Percentiles rank a stretch among this genome's conserved stretches.
phyloP scores from a whole-genome alignment of 2,888 invertebrate genomes.

The Belgica antarctica region DNA sequence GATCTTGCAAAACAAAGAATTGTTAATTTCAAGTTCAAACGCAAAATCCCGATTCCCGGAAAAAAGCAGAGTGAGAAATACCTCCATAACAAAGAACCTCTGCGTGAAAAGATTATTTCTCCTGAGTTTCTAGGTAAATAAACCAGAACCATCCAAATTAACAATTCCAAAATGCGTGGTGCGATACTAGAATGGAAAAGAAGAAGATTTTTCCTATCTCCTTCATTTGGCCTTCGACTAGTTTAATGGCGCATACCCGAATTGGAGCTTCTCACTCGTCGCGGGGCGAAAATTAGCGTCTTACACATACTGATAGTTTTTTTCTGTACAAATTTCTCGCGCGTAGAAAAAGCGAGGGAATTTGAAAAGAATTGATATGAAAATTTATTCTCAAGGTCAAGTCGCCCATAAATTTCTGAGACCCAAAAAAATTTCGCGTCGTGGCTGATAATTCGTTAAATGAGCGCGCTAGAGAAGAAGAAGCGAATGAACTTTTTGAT shows the following conservation, averaged over 20 bases:
- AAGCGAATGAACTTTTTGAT: slow-evolving; percentile 38
- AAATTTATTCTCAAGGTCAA: slow-evolving; percentile 19
- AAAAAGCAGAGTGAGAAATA: no score
- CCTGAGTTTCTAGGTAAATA: background rate
- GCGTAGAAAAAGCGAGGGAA: slow-evolving; percentile 3
- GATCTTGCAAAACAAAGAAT: no score
- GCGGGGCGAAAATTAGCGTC: slow-evolving; percentile 13
- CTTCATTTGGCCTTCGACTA: no score
- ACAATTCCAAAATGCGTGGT: background rate
- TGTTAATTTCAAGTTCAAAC: slow-evolving; percentile 1
- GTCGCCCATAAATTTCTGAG: background rate
- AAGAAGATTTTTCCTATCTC: no score
- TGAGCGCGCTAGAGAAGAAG: background rate
- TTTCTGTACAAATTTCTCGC: background rate
- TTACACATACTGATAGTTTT: background rate
- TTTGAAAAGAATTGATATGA: slow-evolving; percentile 27
- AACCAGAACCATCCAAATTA: background rate
- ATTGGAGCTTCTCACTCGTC: no score
- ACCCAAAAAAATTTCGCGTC: no score
- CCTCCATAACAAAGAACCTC: background rate
- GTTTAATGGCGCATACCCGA: no score
- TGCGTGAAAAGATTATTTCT: background rate
- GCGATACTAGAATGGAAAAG: background rate
- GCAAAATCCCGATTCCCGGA: background rate
- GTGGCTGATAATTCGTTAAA: slow-evolving; percentile 7